These are phyloP conservation scores for Drosophila affinis DNA, from an alignment of 2,888 invertebrate species.

Conservation along the genomic window DNA sequence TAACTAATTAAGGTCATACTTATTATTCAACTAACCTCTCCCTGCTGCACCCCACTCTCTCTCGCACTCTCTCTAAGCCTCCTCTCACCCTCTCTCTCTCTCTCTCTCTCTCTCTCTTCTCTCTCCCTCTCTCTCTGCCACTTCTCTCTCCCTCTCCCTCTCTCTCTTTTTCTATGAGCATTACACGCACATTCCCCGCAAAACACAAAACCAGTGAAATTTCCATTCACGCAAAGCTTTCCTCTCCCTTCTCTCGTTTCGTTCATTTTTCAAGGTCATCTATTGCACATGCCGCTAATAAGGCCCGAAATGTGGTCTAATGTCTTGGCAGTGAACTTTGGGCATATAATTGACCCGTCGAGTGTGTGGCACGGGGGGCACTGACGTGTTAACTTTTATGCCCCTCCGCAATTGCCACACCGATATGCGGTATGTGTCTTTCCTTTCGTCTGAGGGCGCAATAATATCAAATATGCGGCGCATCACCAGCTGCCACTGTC, in stretches of 20 bases:
- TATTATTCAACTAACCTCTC: conserved; percentile 58
- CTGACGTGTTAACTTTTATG: conserved; percentile 68
- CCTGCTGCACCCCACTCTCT: not conserved
- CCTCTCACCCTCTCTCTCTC: no score
- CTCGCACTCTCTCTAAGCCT: conserved; percentile 15
- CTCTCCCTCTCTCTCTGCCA: no score
- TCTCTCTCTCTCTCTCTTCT: no score
- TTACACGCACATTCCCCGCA: conserved; percentile 29
- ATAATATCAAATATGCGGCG: conserved; percentile 72
- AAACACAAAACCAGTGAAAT: conserved; percentile 11
- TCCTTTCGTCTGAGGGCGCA: conserved; percentile 16
- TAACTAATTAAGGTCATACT: conserved; percentile 75
- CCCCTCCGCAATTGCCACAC: conserved; percentile 54
- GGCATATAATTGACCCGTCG: conserved; percentile 57
- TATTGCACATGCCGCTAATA: conserved; percentile 16
- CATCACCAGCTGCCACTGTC: conserved; percentile 60
- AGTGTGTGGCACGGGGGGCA: not conserved
- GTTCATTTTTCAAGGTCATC: conserved; percentile 50
- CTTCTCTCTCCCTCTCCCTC: no score
- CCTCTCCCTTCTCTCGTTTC: not conserved
- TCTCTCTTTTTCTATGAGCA: not conserved
- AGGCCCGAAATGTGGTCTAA: not conserved
- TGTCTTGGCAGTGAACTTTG: conserved; percentile 15
- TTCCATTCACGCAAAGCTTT: conserved; percentile 16
- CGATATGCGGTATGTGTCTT: not conserved